Percentiles rank a stretch among this genome's conserved stretches.
These are phyloP conservation scores for Melipona bicolor DNA, from an alignment of 2,888 invertebrate genomes.

Conservation along the genomic window DNA sequence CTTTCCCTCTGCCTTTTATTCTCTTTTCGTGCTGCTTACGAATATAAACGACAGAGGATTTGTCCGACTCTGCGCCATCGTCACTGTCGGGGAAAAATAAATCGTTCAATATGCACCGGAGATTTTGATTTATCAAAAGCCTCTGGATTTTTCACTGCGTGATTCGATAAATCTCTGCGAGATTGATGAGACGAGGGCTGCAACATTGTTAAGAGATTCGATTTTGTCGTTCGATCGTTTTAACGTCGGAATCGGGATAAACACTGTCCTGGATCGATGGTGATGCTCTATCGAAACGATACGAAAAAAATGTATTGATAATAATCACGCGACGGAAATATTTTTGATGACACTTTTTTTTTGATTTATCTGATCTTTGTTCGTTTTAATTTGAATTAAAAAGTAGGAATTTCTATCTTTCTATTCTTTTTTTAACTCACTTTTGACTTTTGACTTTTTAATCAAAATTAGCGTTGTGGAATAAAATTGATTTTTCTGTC, in stretches of 20 bases:
- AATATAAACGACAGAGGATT: conserved; percentile 60
- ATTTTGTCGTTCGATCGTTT: conserved; percentile 2
- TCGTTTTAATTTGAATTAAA: background rate
- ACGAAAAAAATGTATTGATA: background rate
- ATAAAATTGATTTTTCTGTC: too few relatives aligned
- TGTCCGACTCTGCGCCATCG: conserved; percentile 49
- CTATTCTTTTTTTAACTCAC: background rate
- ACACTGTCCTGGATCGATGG: background rate
- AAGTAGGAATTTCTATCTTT: background rate
- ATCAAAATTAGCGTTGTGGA: too few relatives aligned
- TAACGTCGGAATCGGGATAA: background rate
- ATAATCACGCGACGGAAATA: too few relatives aligned
- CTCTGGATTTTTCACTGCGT: conserved; percentile 38
- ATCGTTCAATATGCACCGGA: conserved; percentile 51
- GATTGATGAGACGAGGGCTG: background rate
- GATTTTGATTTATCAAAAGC: conserved; percentile 61
- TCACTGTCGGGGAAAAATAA: conserved; percentile 53
- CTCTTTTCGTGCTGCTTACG: conserved; percentile 58
- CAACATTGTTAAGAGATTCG: conserved; percentile 2
- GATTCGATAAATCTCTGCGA: conserved; percentile 4
- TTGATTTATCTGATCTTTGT: background rate
- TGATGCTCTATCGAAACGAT: background rate
- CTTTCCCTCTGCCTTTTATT: conserved; percentile 25
- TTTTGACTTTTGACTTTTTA: too few relatives aligned
- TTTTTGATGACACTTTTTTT: too few relatives aligned